Evolutionary conservation across 1,140 invertebrate genomes (phyloP).

Genomic region (Drosophila kohkoa): DNA sequence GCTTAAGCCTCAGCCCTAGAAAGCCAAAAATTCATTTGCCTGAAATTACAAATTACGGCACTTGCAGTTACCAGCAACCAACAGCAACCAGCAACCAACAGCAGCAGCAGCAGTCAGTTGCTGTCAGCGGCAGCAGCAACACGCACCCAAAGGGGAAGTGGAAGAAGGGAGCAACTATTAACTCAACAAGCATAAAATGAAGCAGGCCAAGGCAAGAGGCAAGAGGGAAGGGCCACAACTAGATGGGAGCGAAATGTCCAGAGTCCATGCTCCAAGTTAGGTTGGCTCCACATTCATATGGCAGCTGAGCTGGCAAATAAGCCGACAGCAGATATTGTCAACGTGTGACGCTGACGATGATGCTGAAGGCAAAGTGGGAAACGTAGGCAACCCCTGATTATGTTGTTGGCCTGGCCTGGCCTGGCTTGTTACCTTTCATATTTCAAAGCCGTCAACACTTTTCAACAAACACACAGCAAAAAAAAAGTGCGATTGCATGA

Average conservation of each 20-base stretch:
- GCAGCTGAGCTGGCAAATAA: conserved; percentile 68
- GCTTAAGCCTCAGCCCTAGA: conserved; percentile 37
- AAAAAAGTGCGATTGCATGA: conserved; percentile 10
- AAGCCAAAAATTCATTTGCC: conserved; percentile 81
- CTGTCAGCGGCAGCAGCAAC: conserved; percentile 29
- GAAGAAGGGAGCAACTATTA: conserved; percentile 62
- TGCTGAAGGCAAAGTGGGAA: not conserved
- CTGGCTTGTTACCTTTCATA: conserved; percentile 75
- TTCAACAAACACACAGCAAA: conserved; percentile 30
- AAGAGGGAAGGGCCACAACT: conserved; percentile 17
- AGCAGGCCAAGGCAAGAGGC: conserved; percentile 54
- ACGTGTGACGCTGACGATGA: conserved; percentile 36
- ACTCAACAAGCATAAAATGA: conserved; percentile 83
- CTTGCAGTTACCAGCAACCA: conserved; percentile 59
- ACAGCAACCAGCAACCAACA: conserved; percentile 10
- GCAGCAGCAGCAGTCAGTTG: conserved; percentile 19
- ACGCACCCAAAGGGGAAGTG: conserved; percentile 49
- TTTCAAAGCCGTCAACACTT: conserved; percentile 80
- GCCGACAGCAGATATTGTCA: conserved; percentile 75
- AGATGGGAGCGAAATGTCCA: too few relatives aligned
- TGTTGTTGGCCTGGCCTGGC: conserved; percentile 60
- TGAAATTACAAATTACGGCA: conserved; percentile 82
- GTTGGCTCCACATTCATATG: conserved; percentile 39
- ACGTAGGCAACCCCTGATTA: conserved; percentile 34
- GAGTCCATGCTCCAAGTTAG: conserved; percentile 14